Conservation (phyloP, 2,113 vertebrate species). For the Hippocampus mohnikei region DNA sequence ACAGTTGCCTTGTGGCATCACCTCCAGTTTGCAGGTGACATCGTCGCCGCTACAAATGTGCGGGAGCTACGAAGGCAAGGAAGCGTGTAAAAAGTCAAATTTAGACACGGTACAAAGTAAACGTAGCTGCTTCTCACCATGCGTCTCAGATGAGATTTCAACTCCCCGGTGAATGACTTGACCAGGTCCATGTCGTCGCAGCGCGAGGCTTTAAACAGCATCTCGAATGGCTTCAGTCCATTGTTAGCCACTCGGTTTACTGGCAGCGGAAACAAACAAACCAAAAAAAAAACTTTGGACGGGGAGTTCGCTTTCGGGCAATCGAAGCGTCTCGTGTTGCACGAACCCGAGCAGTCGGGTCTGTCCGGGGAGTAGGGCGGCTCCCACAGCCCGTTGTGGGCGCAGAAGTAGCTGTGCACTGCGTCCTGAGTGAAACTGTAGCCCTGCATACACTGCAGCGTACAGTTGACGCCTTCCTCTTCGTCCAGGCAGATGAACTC, state of each 20-base stretch:
- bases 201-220: constrained; percentile 89
- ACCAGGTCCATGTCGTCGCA: constrained; percentile 86
- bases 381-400: constrained; percentile 85
- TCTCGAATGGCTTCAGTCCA: constrained; percentile 94
- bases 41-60: constrained; percentile 85
- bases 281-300: background rate
- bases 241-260: constrained; percentile 95
- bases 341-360: constrained; percentile 90
- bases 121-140: constrained; percentile 74
- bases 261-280: constrained; percentile 36
- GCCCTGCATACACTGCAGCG: constrained; percentile 82
- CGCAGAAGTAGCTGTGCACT: constrained; percentile 84
- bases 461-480: constrained; percentile 83
- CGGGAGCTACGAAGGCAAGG: constrained; percentile 78
- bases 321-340: background rate
- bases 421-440: constrained; percentile 88
- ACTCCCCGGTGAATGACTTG: constrained; percentile 84
- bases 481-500: constrained; percentile 82
- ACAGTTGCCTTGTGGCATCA: constrained; percentile 85
- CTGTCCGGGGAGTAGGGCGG: constrained; percentile 81
- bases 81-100: background rate
- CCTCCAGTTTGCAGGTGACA: constrained; percentile 88
- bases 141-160: constrained; percentile 84
- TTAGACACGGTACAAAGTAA: background rate
- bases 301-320: background rate